Evolutionary conservation across 2,113 vertebrate species (phyloP), one percentile per base, ranked within the genome.

Genomic region (Vimba vimba): DNA sequence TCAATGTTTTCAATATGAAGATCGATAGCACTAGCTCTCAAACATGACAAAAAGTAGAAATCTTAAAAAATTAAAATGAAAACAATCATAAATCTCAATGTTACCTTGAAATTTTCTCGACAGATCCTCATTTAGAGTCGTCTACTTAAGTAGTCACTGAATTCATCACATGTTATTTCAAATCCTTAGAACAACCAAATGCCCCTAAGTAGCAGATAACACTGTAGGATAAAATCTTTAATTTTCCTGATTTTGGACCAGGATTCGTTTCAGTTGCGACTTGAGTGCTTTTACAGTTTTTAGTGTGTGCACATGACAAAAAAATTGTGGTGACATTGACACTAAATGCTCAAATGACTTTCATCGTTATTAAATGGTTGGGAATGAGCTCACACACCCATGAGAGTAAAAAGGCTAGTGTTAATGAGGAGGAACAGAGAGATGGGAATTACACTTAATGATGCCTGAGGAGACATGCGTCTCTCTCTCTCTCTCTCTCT

Each of bases 401-500:
- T 89, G 93, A 94, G 97, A 95, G 96, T 96, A 95, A 95, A 98
- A 98, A 97, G 97, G 95, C 96, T 96, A 97, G 96, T 98, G 97
- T 97, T 98, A 97, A 96, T 98, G 96, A 97, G 98, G 96, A 96
- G 91, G 95, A 93, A 94, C 94, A 94, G 94, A 95, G 93, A 93
- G 95, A 96, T 95, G 93, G 95, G 97, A 97, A 98, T 98, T 97
- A 97, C 92, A 94, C 94, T 95, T 99, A 98, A 98, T 98, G 96
- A 96, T 96, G 96, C 94, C 96, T 96, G 93, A 91, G 93, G 97
- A 97, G 97, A 96, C 96, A 92, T 88, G 91, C 0, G 11, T 43
- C 69, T 73, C 69, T 43, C 36, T 71, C 33, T 39, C 33, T 39
- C 4, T 69, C 66, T 94, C 94, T 94, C 94, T 33, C 64, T 69